Evolutionary conservation across 2,113 vertebrate genomes (phyloP).

Genomic region (Cairina moschata): DNA sequence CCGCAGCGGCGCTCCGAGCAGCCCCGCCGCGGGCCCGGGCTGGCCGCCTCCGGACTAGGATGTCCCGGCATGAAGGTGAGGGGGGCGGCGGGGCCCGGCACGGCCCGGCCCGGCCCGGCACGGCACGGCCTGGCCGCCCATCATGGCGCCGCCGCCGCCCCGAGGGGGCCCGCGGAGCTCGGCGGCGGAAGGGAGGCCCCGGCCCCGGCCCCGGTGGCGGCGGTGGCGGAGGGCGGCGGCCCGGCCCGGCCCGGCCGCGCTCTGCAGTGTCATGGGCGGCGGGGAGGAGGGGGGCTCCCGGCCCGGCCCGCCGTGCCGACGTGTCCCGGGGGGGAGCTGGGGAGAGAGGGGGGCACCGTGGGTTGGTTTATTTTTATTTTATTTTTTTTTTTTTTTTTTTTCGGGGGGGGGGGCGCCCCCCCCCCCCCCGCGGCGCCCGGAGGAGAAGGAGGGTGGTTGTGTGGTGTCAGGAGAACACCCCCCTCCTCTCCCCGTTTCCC

Average conservation of each 20-base stretch:
- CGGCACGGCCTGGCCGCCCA: conserved; percentile 20
- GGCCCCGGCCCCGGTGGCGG: too few relatives aligned
- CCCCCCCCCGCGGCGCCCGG: too few relatives aligned
- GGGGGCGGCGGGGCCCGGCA: not conserved
- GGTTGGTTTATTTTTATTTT: too few relatives aligned
- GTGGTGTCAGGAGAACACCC: too few relatives aligned
- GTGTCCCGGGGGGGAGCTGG: too few relatives aligned
- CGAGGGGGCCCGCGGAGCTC: not conserved
- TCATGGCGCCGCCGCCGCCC: conserved; percentile 40
- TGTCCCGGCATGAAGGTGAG: conserved; percentile 93
- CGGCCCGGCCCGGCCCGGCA: not conserved
- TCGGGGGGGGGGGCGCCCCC: too few relatives aligned
- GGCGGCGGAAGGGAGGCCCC: not conserved
- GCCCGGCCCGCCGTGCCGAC: too few relatives aligned
- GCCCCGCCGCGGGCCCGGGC: conserved; percentile 19
- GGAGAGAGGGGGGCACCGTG: too few relatives aligned
- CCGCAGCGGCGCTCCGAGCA: conserved; percentile 59
- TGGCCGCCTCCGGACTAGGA: conserved; percentile 73
- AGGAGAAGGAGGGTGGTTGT: too few relatives aligned
- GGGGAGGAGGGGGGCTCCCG: not conserved
- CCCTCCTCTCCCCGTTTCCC: too few relatives aligned
- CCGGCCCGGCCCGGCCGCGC: conserved; percentile 51
- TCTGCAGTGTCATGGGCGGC: conserved; percentile 69
- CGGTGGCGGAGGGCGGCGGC: not conserved
- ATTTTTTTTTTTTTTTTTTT: too few relatives aligned